Conservation (phyloP, 2,797 vertebrate genomes). For the Helicolenus hilgendorfi region DNA sequence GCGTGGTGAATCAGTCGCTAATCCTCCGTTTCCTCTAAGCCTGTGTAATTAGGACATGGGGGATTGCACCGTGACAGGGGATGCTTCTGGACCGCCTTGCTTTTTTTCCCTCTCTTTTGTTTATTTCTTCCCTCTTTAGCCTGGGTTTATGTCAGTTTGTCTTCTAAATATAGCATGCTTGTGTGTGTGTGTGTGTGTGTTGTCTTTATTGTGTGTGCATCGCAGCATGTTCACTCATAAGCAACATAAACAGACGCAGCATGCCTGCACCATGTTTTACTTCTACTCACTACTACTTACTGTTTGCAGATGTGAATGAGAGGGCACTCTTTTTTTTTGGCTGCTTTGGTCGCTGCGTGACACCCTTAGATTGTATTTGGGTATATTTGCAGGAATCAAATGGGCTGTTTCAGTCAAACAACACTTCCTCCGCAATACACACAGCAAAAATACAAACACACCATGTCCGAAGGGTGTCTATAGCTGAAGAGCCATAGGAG, state of each 20-base stretch:
- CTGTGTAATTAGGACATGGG: conserved; percentile 91
- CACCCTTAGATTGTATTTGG: conserved; percentile 49
- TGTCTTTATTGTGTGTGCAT: conserved; percentile 35
- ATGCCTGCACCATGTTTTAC: conserved; percentile 51
- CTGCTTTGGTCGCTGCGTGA: conserved; percentile 46
- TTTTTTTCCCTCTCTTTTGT: conserved; percentile 65
- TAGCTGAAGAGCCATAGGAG: conserved; percentile 22
- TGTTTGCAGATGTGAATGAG: conserved; percentile 57
- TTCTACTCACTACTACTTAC: conserved; percentile 51
- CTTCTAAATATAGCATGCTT: conserved; percentile 75
- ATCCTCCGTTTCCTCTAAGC: conserved; percentile 89
- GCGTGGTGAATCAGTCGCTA: conserved; percentile 85
- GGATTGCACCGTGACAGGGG: conserved; percentile 85
- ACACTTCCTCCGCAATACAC: neutral
- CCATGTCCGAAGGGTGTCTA: neutral
- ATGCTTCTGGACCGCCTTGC: conserved; percentile 81
- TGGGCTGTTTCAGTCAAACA: conserved; percentile 56
- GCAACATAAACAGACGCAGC: conserved; percentile 77
- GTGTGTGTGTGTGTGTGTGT: neutral
- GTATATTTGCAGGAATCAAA: conserved; percentile 62
- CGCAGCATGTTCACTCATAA: conserved; percentile 70
- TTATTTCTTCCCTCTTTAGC: conserved; percentile 75
- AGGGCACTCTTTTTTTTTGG: neutral
- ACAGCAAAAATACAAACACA: conserved; percentile 26
- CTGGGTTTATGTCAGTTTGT: conserved; percentile 74